Evolutionary conservation across 2,797 vertebrate genomes (phyloP).

Genomic region (Premnoplex brunnescens): DNA sequence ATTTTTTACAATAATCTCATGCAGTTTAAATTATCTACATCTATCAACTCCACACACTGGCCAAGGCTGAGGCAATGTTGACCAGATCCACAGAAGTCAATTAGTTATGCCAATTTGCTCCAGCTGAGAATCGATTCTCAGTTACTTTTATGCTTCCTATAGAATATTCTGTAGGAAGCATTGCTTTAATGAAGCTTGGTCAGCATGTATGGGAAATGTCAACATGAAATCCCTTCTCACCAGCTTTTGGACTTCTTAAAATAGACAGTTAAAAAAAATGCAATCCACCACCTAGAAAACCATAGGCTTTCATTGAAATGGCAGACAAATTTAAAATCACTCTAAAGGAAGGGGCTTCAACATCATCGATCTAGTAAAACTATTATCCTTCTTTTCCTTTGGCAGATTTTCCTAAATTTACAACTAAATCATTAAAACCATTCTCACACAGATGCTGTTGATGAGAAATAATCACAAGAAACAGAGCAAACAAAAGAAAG

Average conservation of each 20-base stretch:
- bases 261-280: neutral
- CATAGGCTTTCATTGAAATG: neutral
- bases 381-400: neutral
- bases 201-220: neutral
- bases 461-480: constrained; percentile 27
- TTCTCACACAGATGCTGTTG: constrained; percentile 2
- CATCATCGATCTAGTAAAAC: neutral
- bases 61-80: neutral
- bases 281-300: neutral
- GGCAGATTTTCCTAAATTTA: constrained; percentile 3
- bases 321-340: neutral
- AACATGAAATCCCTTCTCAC: neutral
- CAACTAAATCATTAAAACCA: constrained; percentile 41
- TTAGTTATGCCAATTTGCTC: constrained; percentile 61
- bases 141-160: constrained; percentile 10
- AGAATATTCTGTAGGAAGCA: constrained; percentile 37
- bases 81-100: constrained; percentile 51
- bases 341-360: neutral
- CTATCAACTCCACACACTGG: constrained; percentile 1
- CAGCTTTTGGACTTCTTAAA: neutral
- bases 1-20: constrained; percentile 1
- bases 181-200: constrained; percentile 1
- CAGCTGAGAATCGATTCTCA: constrained; percentile 24
- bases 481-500: constrained; percentile 45
- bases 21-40: constrained; percentile 48